A percentile compares a stretch with the other conserved stretches of the same genome.
phyloP scores from a whole-genome alignment of 1,140 invertebrate genomes.

The Ceratina calcarata region DNA sequence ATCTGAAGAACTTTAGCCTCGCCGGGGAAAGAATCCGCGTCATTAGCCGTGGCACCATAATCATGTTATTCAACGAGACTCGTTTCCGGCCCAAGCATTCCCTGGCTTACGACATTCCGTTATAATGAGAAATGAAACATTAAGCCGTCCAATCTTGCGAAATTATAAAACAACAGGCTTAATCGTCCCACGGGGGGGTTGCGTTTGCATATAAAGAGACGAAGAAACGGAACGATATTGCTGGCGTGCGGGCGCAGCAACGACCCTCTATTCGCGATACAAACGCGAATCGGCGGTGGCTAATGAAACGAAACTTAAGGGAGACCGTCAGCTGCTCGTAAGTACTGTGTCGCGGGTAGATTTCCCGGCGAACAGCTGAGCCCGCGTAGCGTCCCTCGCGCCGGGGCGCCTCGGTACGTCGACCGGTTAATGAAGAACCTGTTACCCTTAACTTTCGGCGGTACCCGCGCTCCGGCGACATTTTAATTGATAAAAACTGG shows the following conservation, averaged over 20 bases:
- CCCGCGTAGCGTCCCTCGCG: conserved; percentile 35
- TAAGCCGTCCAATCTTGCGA: conserved; percentile 25
- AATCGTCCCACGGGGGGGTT: neutral
- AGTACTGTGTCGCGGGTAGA: conserved; percentile 58
- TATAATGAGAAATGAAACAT: conserved; percentile 20
- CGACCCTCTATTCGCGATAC: conserved; percentile 29
- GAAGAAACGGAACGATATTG: neutral
- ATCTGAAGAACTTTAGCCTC: no score
- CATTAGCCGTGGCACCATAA: neutral
- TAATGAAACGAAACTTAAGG: conserved; percentile 70
- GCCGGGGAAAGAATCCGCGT: neutral
- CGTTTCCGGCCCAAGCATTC: neutral
- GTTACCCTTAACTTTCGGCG: no score
- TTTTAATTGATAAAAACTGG: no score
- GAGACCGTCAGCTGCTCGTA: conserved; percentile 62
- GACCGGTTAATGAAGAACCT: conserved; percentile 65
- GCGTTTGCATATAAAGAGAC: neutral
- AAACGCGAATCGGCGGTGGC: conserved; percentile 44
- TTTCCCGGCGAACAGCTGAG: conserved; percentile 35
- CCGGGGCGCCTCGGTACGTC: conserved; percentile 36
- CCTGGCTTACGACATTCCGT: neutral
- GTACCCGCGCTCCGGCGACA: no score
- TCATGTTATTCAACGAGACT: neutral
- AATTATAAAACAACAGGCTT: conserved; percentile 35
- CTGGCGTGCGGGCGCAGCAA: neutral